A percentile compares a stretch with the other conserved stretches of the same genome.
Evolutionary conservation across 2,797 vertebrate species (phyloP).

Genomic region (Alca torda): DNA sequence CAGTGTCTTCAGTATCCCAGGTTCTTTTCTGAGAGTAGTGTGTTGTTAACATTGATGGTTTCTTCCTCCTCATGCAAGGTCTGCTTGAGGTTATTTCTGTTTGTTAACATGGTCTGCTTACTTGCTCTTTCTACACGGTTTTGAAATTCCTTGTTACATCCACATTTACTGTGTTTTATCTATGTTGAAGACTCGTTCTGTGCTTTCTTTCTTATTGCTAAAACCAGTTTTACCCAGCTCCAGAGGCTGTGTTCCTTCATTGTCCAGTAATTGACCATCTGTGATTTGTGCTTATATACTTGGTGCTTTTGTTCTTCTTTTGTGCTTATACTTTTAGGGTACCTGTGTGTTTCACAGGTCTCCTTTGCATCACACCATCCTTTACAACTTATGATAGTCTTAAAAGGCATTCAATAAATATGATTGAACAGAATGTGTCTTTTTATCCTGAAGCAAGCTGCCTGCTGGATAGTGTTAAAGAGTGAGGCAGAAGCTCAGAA

Average conservation of each 20-base stretch:
- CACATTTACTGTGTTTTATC: neutral
- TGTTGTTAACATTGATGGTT: neutral
- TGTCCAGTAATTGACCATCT: neutral
- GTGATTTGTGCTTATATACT: neutral
- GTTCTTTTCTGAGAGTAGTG: neutral
- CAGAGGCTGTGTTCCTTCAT: neutral
- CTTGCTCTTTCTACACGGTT: neutral
- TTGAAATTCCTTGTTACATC: neutral
- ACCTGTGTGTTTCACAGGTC: neutral
- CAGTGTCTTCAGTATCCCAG: neutral
- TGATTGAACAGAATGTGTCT: neutral
- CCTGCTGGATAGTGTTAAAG: neutral
- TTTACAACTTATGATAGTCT: neutral
- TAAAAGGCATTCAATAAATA: neutral
- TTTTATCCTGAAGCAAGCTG: neutral
- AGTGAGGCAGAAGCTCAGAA: neutral
- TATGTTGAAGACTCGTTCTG: neutral
- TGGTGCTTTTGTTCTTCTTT: neutral
- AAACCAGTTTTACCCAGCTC: neutral
- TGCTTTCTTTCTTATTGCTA: neutral
- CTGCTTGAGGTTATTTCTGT: neutral
- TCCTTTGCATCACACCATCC: neutral
- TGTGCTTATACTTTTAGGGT: neutral
- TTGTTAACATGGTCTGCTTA: neutral
- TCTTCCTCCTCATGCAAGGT: neutral